Conservation (phyloP, 2,797 vertebrate species). For the Sebastes iracundus region DNA sequence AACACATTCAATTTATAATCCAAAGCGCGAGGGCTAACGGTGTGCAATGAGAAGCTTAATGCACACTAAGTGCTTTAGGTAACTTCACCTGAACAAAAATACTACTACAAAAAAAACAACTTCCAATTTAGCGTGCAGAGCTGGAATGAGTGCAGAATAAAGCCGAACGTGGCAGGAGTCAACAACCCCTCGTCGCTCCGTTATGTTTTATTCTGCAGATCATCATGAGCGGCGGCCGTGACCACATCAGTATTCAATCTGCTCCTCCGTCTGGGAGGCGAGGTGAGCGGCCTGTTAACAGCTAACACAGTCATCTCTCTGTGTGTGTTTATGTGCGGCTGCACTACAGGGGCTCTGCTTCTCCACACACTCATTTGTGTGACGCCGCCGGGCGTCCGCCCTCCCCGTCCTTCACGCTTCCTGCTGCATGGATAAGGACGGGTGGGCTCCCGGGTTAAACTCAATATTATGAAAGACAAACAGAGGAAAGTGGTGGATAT, state of each 20-base stretch:
- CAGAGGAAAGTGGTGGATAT: no score
- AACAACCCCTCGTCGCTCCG: neutral
- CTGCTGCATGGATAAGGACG: constrained; percentile 7
- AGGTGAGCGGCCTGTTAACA: constrained; percentile 29
- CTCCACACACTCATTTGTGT: constrained; percentile 1
- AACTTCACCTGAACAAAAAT: constrained; percentile 16
- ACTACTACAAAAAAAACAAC: neutral
- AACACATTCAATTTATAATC: constrained; percentile 4
- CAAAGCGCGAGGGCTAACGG: neutral
- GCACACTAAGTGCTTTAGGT: constrained; percentile 36
- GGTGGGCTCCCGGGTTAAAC: constrained; percentile 2
- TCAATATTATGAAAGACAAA: neutral
- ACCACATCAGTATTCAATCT: constrained; percentile 40
- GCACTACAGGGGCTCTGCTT: neutral
- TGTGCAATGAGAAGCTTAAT: constrained; percentile 22
- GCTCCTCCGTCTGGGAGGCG: constrained; percentile 12
- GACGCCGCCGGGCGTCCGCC: neutral
- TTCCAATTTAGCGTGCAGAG: neutral
- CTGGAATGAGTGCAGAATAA: neutral
- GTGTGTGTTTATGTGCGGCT: neutral
- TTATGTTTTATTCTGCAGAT: neutral
- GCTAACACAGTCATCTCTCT: neutral
- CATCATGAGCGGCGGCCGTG: neutral
- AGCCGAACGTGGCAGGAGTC: neutral
- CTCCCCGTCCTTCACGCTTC: neutral